Base-by-base conservation (phyloP, 2,888 invertebrate species). In the Osedax fenrisi region DNA sequence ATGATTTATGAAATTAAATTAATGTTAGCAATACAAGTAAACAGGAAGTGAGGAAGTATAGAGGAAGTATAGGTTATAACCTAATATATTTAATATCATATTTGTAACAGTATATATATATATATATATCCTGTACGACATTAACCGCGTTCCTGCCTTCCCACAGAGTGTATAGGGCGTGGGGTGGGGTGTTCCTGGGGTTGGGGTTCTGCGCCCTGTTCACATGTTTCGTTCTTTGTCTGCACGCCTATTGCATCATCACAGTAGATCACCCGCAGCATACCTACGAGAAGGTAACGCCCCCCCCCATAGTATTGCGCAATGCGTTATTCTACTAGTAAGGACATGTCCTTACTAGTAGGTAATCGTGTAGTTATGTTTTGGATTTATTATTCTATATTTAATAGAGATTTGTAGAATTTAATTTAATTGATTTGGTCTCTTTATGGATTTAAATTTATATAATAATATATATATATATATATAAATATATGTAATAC, bases 201-300 rank as follows among this genome's bases (percentile, higher is more conserved):
- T 75, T 82, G 13, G 83, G 83, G 1, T 77, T 82, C 41, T 78
- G 81, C 41, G 77, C 82, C 2, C 75, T 81, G 1, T 67, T 81
- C 24, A 77, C 82, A 26, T 81, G 82, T 70, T 75, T 82, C 24
- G 77, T 80, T 59, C 78, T 83, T 27, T 82, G 82, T 76, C 76
- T 81, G 25, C 81, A 83, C 77, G 82, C 83, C 76, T 83, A 81
- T 78, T 82, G 81, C 76, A 79, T 82, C 72, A 80, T 81, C 78
- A 79, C 81, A 76, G 80, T 81, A 26, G 68, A 68, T 26, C 26
- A 24, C 17, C 68, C 68, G 17, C 21, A 26, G 68, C 21, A 68
- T 13, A 25, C 68, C 10, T 27, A 25, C 26, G 26, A 25, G 22
- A 68, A 68, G 68, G 68, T 68, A 13, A 25, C 2, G 22, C 17